A percentile compares a stretch with the other conserved stretches of the same genome.
These are phyloP conservation scores for Neoaliturus tenellus DNA, from an alignment of 2,888 invertebrate species.

Conservation along the genomic window DNA sequence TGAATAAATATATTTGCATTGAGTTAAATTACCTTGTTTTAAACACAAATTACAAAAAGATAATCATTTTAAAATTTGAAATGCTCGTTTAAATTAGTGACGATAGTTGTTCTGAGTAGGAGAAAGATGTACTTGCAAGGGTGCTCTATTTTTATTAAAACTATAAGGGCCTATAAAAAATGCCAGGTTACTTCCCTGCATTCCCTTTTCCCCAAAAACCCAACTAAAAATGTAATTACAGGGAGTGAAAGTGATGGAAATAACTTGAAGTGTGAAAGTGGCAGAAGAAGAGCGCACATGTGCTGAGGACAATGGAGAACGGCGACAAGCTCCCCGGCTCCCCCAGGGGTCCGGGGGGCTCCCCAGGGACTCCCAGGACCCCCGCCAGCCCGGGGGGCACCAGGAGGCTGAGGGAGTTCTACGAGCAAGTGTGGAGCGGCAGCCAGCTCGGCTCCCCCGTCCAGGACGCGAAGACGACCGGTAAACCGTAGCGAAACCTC, in stretches of 20 bases:
- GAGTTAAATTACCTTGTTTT: too few relatives aligned
- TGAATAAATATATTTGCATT: too few relatives aligned
- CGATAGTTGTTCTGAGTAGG: too few relatives aligned
- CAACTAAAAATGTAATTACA: background rate
- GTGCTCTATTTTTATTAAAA: background rate
- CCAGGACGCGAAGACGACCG: conserved; percentile 42
- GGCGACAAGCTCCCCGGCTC: conserved; percentile 17
- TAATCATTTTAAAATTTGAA: too few relatives aligned
- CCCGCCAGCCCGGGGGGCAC: conserved; percentile 47
- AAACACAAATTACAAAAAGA: too few relatives aligned
- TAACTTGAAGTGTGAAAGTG: background rate
- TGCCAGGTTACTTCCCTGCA: background rate
- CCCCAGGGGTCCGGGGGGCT: conserved; percentile 38
- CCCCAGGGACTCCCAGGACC: conserved; percentile 71
- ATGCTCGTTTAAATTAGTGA: too few relatives aligned
- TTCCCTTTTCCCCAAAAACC: background rate
- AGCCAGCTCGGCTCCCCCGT: conserved; percentile 49
- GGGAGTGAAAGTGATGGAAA: conserved; percentile 45
- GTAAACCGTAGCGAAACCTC: conserved; percentile 34
- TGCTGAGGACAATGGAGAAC: conserved; percentile 37
- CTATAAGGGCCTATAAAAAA: background rate
- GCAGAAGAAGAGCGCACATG: background rate
- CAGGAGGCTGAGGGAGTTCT: conserved; percentile 82
- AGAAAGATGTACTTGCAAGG: background rate
- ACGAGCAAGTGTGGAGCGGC: conserved; percentile 86